phyloP scores from a whole-genome alignment of 2,113 vertebrate species.

The Eira barbara region DNA sequence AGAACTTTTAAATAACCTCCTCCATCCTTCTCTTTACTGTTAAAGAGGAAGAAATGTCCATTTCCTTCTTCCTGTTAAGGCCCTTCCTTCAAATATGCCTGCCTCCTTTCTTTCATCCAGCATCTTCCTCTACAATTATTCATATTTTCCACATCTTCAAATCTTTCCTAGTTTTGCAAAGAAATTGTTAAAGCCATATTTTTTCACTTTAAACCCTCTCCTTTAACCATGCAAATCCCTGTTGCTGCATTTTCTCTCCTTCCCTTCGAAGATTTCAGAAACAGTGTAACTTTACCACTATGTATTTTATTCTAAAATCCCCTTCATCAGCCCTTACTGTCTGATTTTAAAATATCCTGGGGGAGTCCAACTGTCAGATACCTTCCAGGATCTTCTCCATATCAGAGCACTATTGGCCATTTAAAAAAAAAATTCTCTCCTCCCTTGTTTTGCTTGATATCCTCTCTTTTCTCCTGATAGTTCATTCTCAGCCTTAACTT shows the following conservation, averaged over 20 bases:
- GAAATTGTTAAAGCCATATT: background rate
- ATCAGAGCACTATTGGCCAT: background rate
- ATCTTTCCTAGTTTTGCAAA: constrained; percentile 13
- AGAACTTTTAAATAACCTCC: background rate
- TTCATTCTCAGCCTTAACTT: background rate
- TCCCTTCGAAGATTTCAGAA: constrained; percentile 10
- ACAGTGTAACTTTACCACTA: background rate
- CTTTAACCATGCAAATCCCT: background rate
- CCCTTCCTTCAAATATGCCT: background rate
- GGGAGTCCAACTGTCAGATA: background rate
- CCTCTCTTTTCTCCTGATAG: background rate
- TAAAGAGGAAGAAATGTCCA: background rate
- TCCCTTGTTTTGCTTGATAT: background rate
- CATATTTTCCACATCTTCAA: background rate
- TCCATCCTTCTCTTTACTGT: background rate
- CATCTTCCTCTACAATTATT: background rate
- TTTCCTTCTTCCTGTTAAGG: background rate
- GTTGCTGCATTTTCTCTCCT: background rate
- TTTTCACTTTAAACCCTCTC: background rate
- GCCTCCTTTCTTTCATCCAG: background rate
- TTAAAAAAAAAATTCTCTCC: background rate
- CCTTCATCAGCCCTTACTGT: background rate
- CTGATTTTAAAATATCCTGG: background rate
- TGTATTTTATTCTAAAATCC: background rate
- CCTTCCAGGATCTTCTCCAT: background rate